A percentile compares a stretch with the other conserved stretches of the same genome.
These are phyloP conservation scores for Anarhynchus alexandrinus DNA, from an alignment of 2,113 vertebrate species.

Conservation along the genomic window DNA sequence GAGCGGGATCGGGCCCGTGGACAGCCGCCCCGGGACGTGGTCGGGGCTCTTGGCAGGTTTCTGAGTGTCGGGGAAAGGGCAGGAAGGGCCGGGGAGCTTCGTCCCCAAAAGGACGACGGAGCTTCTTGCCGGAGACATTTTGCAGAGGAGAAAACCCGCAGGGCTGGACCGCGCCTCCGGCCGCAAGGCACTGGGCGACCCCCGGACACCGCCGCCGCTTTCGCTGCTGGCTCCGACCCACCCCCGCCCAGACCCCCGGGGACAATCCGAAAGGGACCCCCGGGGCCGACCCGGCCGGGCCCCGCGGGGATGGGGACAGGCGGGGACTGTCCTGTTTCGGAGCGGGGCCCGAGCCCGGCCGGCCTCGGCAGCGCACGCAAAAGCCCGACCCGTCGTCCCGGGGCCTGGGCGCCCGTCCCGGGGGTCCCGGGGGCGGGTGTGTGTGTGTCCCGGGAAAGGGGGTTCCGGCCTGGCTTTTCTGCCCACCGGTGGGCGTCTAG, in stretches of 20 bases:
- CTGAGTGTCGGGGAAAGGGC: background rate
- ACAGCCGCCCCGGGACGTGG: background rate
- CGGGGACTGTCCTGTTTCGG: background rate
- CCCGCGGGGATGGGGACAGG: background rate
- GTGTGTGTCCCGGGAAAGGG: background rate
- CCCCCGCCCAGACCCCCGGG: background rate
- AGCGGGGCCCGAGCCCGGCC: background rate
- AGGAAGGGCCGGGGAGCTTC: background rate
- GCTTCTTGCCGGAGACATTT: background rate
- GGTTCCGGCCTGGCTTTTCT: background rate
- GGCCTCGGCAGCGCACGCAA: background rate
- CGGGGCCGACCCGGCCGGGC: background rate
- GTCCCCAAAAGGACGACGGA: background rate
- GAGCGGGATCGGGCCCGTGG: background rate
- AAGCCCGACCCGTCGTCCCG: background rate
- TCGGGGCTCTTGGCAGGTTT: background rate
- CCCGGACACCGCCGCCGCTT: background rate
- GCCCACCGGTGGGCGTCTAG: conserved; percentile 34
- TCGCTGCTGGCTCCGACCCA: background rate
- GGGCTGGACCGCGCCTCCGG: background rate
- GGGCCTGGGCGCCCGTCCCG: background rate
- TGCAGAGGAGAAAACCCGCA: background rate
- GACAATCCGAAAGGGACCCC: background rate
- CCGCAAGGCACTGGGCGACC: background rate
- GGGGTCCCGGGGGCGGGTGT: background rate